Base-by-base conservation (phyloP, 2,888 invertebrate genomes). In the Tipula helvola region DNA sequence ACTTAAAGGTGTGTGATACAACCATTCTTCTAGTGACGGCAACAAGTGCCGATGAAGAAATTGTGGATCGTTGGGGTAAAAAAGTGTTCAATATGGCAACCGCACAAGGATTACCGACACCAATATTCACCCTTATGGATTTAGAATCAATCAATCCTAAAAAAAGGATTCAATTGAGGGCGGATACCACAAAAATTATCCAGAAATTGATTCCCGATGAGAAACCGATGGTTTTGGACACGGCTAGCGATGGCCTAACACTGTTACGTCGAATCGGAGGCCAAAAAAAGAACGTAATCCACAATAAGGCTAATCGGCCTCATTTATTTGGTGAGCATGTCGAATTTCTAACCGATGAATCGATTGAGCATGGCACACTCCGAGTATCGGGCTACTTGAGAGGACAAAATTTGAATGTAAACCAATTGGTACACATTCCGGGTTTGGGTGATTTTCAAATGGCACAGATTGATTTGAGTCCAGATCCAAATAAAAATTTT, bases 371-470 rank as follows among this genome's bases (percentile, higher is more conserved):
- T 0, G 97, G 97, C 8, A 95, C 94, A 28, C 92, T 98, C 44
- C 95, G 96, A 91, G 93, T 99, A 0, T 95, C 96, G 86, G 99
- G 99, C 0, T 98, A 96, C 91, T 91, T 99, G 86, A 93, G 97
- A 89, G 97, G 98, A 0, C 94, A 94, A 89, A 93, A 96, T 3
- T 91, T 99, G 86, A 96, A 96, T 90, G 98, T 97, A 0, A 98
- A 99, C 92, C 93, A 95, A 88, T 92, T 99, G 87, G 93, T 99
- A 36, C 98, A 99, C 90, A 94, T 99, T 87, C 95, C 97, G 84
- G 98, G 98, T 0, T 93, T 97, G 89, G 99, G 99, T 8, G 97
- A 98, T 90, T 99, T 96, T 90, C 98, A 98, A 92, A 95, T 99
- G 94, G 92, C 93, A 0, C 94, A 95, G 90, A 96, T 99, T 88